Base-by-base conservation (phyloP, 2,888 invertebrate species). In the Dendrolimus pini region DNA sequence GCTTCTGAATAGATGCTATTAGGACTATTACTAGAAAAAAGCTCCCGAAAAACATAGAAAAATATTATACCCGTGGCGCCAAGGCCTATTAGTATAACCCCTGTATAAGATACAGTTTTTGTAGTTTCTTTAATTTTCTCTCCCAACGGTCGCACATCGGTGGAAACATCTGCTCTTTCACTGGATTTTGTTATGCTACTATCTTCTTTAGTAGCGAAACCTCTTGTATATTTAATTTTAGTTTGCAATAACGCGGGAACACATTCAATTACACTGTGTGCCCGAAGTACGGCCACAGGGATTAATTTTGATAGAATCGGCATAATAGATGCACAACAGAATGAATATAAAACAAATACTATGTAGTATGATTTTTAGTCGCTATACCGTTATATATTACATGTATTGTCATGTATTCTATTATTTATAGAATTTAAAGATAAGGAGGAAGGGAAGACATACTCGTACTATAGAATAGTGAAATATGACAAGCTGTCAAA, bases 81-180 rank as follows among this genome's bases (percentile, higher is more conserved):
- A 60, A 97, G 79, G 1, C 97, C 97, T 52, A 94, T 86, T 56
- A 97, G 72, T 65, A 98, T 96, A 1, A 98, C 93, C 12, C 95
- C 95, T 68, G 95, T 92, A 75, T 98, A 98, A 9, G 95, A 95
- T 2, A 93, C 95, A 65, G 97, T 97, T 85, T 97, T 97, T 1
- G 97, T 96, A 13, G 96, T 96, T 86, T 98, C 97, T 80, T 97
- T 97, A 1, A 97, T 96, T 92, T 94, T 94, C 71, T 95, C 94
- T 12, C 94, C 94, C 9, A 95, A 71, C 8, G 94, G 94, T 60
- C 93, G 92, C 2, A 95, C 94, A 80, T 94, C 91, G 13, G 89
- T 87, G 13, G 90, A 85, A 9, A 91, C 82, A 61, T 91, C 89
- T 52, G 74, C 72, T 69, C 77, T 80, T 64, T 89, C 88, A 64